Base-by-base conservation (phyloP, 2,797 vertebrate species). In the Bryconaethiops microstoma region DNA sequence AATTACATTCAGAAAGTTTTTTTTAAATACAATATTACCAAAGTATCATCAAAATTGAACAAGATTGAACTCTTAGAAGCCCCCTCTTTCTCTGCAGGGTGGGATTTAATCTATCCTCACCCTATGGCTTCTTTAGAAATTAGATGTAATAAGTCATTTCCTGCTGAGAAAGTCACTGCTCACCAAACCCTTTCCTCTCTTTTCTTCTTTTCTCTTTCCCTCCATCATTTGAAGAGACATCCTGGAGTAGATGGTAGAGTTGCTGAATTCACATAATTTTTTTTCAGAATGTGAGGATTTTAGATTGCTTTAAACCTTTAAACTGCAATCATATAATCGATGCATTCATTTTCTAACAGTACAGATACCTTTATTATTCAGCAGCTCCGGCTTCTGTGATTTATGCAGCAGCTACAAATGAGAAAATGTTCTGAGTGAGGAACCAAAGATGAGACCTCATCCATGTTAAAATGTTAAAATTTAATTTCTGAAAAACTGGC, bases 21-120 rank as follows among this genome's bases (percentile, higher is more conserved):
- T 2, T 42, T 42, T 6, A 42, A 42, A 42, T 42, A 42, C 1
- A 42, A 9, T 42, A 42, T 42, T 9, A 42, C 9, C 6, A 42
- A 42, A 42, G 42, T 42, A 29, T 29, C 29, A 29, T 29, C 29
- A 29, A 1, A 29, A 29, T 29, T 29, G 29, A 29, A 29, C 29
- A 29, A 3, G 29, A 42, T 9, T 42, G 42, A 9, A 42, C 42
- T 7, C 9, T 42, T 42, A 42, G 42, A 42, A 42, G 8, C n/a
- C 55, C 79, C 64, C 40, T 82, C 64, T 45, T 57, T 70, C 78
- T 83, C 85, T 39, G 83, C 82, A 81, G 80, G 83, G 70, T 87
- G 70, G 60, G 79, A 73, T 87, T 87, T 87, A 82, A 87, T 87
- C 86, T 87, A 80, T 75, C 85, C 78, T 85, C 82, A 87, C 86